Evolutionary conservation across 2,888 invertebrate species (phyloP).

Genomic region (Hirudinaria manillensis): DNA sequence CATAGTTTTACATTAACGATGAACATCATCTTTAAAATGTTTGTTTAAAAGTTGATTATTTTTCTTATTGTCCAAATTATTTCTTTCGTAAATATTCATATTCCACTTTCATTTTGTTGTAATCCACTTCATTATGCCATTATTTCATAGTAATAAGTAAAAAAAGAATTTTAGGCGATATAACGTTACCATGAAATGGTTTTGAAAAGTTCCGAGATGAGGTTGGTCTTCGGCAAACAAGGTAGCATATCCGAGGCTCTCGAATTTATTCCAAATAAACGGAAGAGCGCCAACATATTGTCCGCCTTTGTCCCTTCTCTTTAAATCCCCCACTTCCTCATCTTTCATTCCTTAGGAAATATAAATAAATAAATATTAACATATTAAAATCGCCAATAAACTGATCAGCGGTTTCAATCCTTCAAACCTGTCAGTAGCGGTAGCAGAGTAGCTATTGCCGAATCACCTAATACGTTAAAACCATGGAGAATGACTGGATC

Average conservation of each 20-base stretch:
- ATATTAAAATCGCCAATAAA: too few species aligned
- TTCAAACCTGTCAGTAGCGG: slow-evolving; percentile 48
- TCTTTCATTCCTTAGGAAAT: slow-evolving; percentile 34
- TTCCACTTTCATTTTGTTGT: not conserved
- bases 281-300: slow-evolving; percentile 45
- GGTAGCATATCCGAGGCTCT: slow-evolving; percentile 47
- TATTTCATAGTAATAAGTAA: too few species aligned
- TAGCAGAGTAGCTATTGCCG: slow-evolving; percentile 46
- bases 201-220: slow-evolving; percentile 46
- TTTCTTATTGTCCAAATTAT: not conserved
- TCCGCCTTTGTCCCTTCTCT: slow-evolving; percentile 32
- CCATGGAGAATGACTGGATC: slow-evolving; percentile 45
- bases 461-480: slow-evolving; percentile 51
- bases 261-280: slow-evolving; percentile 48
- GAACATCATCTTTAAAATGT: not conserved
- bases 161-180: not conserved
- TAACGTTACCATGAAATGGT: slow-evolving; percentile 41
- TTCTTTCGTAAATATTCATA: not conserved
- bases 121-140: too few species aligned
- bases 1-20: not conserved
- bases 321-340: slow-evolving; percentile 35
- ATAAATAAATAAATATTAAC: too few species aligned
- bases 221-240: slow-evolving; percentile 51
- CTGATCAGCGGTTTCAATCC: too few species aligned
- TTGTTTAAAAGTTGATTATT: not conserved